Percentiles rank a stretch among this genome's conserved stretches.
Conservation (phyloP, 1,140 invertebrate species). For the Solenopsis invicta region DNA sequence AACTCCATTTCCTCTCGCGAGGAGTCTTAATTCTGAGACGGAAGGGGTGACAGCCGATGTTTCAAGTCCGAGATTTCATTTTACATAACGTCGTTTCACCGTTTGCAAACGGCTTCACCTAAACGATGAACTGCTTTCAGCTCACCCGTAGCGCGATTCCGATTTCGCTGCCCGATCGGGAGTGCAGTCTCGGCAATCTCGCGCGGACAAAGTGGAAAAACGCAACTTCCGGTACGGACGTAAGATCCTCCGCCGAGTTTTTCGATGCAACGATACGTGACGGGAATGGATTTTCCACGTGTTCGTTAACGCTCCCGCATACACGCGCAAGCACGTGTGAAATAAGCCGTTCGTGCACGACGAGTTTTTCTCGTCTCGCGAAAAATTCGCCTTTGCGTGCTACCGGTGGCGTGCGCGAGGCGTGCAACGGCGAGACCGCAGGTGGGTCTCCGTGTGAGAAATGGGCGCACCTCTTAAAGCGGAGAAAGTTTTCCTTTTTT, state of each 20-base stretch:
- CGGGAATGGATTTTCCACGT: conserved; percentile 53
- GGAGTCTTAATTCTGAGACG: not conserved
- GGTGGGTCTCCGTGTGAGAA: conserved; percentile 56
- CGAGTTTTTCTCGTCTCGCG: conserved; percentile 34
- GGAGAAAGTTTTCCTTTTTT: conserved; percentile 62
- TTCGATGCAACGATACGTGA: not conserved
- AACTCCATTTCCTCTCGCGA: not conserved
- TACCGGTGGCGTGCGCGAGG: too few relatives aligned
- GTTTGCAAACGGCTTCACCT: not conserved
- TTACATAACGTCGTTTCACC: not conserved
- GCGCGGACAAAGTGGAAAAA: conserved; percentile 9
- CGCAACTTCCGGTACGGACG: not conserved
- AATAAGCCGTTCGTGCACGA: conserved; percentile 28
- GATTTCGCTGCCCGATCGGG: conserved; percentile 23
- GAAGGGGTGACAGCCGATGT: conserved; percentile 4
- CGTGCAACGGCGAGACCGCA: conserved; percentile 52
- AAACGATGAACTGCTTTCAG: not conserved
- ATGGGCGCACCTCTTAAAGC: conserved; percentile 54
- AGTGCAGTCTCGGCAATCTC: not conserved
- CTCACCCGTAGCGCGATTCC: not conserved
- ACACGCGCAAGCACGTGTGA: conserved; percentile 17
- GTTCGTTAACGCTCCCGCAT: conserved; percentile 53
- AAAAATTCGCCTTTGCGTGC: conserved; percentile 58
- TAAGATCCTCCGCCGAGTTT: not conserved
- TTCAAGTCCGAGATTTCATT: conserved; percentile 36